Evolutionary conservation across 2,113 vertebrate species (phyloP).

Genomic region (Sapayoa aenigma): DNA sequence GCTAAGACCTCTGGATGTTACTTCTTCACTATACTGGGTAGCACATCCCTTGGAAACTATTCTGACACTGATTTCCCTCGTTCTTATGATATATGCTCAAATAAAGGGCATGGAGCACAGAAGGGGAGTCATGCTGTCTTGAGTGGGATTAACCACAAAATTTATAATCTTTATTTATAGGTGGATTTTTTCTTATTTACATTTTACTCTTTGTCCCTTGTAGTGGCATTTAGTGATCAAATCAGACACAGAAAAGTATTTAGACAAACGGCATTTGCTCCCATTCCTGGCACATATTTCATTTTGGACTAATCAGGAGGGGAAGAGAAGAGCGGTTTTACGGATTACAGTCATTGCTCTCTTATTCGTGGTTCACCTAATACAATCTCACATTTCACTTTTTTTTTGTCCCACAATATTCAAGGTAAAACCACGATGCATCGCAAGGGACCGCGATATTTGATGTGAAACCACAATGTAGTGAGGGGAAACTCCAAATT

Average conservation of each 20-base stretch:
- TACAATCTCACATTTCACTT: too few relatives aligned
- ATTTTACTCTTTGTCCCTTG: background rate
- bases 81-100: background rate
- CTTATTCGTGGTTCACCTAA: too few relatives aligned
- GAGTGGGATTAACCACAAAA: background rate
- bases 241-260: background rate
- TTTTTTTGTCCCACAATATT: too few relatives aligned
- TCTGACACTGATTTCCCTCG: background rate
- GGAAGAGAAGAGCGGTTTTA: background rate
- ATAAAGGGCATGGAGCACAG: background rate
- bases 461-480: too few relatives aligned
- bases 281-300: background rate
- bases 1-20: background rate
- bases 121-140: background rate
- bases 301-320: background rate
- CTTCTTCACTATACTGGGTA: background rate
- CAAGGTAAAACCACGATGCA: too few relatives aligned
- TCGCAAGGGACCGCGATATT: too few relatives aligned
- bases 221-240: background rate
- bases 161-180: background rate
- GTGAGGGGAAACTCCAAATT: too few relatives aligned
- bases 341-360: too few relatives aligned
- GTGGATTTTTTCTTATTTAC: background rate
- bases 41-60: background rate
- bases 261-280: background rate